Evolutionary conservation across 2,888 invertebrate species (phyloP).

Genomic region (Hesperia comma): DNA sequence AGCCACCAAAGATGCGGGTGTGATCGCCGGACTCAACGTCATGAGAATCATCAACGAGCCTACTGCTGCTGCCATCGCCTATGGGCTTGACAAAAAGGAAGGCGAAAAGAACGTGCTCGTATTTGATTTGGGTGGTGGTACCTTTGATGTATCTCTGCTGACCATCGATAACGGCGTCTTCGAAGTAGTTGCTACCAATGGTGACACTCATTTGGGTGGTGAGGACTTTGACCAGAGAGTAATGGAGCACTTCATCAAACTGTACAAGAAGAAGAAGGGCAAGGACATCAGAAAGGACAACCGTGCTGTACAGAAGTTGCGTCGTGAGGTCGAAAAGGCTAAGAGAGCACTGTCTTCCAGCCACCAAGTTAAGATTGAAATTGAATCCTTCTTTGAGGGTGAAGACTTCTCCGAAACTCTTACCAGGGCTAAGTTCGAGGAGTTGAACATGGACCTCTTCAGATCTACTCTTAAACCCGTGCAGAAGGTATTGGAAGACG

Average conservation of each 20-base stretch:
- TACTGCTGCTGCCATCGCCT: slow-evolving; percentile 98
- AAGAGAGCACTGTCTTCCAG: slow-evolving; percentile 97
- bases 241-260: slow-evolving; percentile 99
- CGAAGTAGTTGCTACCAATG: slow-evolving; percentile 96
- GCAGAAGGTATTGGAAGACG: slow-evolving; percentile 97
- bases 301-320: slow-evolving; percentile 96
- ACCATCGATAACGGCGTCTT: slow-evolving; percentile 99
- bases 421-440: slow-evolving; percentile 99
- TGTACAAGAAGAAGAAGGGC: slow-evolving; percentile 99
- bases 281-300: slow-evolving; percentile 98
- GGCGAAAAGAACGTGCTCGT: slow-evolving; percentile 99
- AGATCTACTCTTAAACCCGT: slow-evolving; percentile 97
- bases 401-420: slow-evolving; percentile 99
- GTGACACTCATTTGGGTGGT: slow-evolving; percentile 99
- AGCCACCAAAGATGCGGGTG: slow-evolving; percentile 99
- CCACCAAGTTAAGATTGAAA: slow-evolving; percentile 98
- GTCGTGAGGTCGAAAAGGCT: slow-evolving; percentile 98
- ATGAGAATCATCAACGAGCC: slow-evolving; percentile 99
- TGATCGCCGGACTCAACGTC: slow-evolving; percentile 95
- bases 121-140: slow-evolving; percentile 99
- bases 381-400: slow-evolving; percentile 99
- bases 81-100: slow-evolving; percentile 97
- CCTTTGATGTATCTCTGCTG: slow-evolving; percentile 98
- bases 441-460: slow-evolving; percentile 96
- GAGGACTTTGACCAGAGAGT: slow-evolving; percentile 99